Conservation (phyloP, 2,113 vertebrate genomes). For the Sitta europaea region DNA sequence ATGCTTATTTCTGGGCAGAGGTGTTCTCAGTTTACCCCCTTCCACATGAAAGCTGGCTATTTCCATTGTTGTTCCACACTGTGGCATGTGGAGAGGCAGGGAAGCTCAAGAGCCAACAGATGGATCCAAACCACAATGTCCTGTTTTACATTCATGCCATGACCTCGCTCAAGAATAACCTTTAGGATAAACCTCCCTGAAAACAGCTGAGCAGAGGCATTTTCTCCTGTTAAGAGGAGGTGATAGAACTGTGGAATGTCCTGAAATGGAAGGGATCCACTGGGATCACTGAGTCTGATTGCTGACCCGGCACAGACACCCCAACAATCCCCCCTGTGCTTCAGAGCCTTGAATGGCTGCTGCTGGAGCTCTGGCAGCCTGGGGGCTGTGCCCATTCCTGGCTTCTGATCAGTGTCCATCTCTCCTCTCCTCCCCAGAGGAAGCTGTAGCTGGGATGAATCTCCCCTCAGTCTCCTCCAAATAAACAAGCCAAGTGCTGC, state of each 20-base stretch:
- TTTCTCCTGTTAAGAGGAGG: neutral
- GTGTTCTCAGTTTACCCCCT: neutral
- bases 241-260: neutral
- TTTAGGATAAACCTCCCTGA: neutral
- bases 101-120: neutral
- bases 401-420: neutral
- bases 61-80: neutral
- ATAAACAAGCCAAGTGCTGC: neutral
- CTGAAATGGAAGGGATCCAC: neutral
- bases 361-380: neutral
- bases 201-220: neutral
- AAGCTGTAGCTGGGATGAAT: neutral
- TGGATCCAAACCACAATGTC: neutral
- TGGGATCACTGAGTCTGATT: neutral
- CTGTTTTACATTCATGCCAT: neutral
- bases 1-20: neutral
- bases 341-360: accelerated
- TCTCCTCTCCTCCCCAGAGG: neutral
- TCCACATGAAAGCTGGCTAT: neutral
- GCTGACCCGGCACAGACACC: neutral
- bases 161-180: neutral
- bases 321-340: neutral
- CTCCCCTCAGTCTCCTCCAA: neutral
- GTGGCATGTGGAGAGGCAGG: neutral
- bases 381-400: accelerated